A percentile compares a stretch with the other conserved stretches of the same genome.
These are phyloP conservation scores for Ascaphus truei DNA, from an alignment of 2,113 vertebrate species.

Conservation along the genomic window DNA sequence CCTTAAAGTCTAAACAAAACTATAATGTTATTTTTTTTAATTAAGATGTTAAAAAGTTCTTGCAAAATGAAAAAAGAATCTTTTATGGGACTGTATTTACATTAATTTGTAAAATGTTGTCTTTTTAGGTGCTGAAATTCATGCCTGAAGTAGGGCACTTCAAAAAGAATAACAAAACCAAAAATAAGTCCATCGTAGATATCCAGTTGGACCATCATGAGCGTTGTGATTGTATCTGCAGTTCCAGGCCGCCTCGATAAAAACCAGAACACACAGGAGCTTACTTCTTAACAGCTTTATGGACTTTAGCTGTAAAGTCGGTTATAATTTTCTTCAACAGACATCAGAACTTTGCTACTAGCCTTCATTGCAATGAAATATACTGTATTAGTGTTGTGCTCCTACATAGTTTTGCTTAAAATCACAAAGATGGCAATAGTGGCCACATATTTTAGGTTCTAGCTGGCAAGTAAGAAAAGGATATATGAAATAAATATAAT, in stretches of 20 bases:
- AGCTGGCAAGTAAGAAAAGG: no score
- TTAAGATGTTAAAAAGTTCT: background rate
- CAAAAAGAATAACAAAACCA: constrained; percentile 60
- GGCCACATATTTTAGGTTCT: no score
- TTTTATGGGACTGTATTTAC: background rate
- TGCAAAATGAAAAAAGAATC: background rate
- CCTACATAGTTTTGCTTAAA: constrained; percentile 46
- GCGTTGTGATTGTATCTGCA: constrained; percentile 86
- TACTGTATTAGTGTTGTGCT: constrained; percentile 42
- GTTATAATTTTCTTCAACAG: constrained; percentile 28
- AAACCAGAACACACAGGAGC: background rate
- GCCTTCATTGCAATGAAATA: constrained; percentile 50
- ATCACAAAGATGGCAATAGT: constrained; percentile 47
- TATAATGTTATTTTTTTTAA: no score
- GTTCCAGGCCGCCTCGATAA: constrained; percentile 86
- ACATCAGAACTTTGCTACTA: constrained; percentile 47
- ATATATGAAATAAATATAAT: no score
- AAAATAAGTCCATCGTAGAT: constrained; percentile 79
- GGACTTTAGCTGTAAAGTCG: constrained; percentile 37
- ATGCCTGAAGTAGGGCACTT: constrained; percentile 65
- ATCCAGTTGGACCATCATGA: constrained; percentile 92
- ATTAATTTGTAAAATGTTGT: no score
- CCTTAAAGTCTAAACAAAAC: no score
- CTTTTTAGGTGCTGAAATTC: constrained; percentile 83
- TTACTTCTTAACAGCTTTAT: constrained; percentile 25